A percentile compares a stretch with the other conserved stretches of the same genome.
These are phyloP conservation scores for Lepidothrix coronata DNA, from an alignment of 2,113 vertebrate genomes.

Conservation along the genomic window DNA sequence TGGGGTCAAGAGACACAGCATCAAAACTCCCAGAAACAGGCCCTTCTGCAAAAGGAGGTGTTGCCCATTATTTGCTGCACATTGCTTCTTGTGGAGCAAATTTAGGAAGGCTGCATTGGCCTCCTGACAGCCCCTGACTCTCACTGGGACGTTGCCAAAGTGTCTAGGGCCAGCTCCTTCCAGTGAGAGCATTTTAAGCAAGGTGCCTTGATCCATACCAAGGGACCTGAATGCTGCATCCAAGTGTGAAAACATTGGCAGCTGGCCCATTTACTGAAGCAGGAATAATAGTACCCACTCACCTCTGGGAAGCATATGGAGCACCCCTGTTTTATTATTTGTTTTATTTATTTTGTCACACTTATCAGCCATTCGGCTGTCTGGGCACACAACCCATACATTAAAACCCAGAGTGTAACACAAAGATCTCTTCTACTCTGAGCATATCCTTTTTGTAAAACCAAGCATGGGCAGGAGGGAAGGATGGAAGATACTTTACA, in stretches of 20 bases:
- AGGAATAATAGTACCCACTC: slow-evolving; percentile 8
- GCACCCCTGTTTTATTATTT: slow-evolving; percentile 39
- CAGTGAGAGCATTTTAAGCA: not conserved
- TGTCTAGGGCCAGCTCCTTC: not conserved
- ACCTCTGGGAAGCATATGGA: slow-evolving; percentile 28
- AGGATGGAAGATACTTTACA: slow-evolving; percentile 28
- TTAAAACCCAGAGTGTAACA: slow-evolving; percentile 32
- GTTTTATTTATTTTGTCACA: slow-evolving; percentile 61
- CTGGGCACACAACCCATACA: slow-evolving; percentile 17
- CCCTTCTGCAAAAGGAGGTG: not conserved
- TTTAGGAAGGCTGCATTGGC: not conserved
- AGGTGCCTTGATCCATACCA: not conserved
- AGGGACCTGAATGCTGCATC: not conserved
- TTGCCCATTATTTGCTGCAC: not conserved
- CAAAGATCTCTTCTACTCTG: slow-evolving; percentile 5
- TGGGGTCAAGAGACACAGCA: not conserved
- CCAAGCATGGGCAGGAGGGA: not conserved
- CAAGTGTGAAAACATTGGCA: slow-evolving; percentile 19
- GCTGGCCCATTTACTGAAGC: not conserved
- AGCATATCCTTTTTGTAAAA: slow-evolving; percentile 16
- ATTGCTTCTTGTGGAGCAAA: not conserved
- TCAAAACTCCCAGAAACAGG: not conserved
- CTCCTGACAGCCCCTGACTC: not conserved
- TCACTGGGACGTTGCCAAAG: not conserved
- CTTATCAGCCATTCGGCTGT: slow-evolving; percentile 49